Base-by-base conservation (phyloP, 2,797 vertebrate genomes). In the Schizopygopsis malacanthus region DNA sequence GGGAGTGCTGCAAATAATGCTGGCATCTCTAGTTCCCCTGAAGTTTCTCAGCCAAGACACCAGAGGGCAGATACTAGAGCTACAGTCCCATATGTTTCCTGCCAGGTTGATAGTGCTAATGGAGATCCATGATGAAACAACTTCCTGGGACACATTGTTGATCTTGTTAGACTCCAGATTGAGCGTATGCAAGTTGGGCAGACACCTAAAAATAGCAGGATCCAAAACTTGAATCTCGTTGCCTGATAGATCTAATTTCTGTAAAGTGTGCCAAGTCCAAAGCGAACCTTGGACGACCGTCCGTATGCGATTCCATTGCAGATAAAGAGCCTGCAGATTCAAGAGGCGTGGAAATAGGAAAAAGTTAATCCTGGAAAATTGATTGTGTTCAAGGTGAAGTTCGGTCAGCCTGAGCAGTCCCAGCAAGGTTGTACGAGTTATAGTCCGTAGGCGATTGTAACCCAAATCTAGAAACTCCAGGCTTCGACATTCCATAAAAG, bases 151-250 rank as follows among this genome's bases (percentile, higher is more conserved):
- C 90, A 99, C 95, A 15, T 97, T 97, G 88, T 96, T 98, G 72
- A 99, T 96, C 89, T 98, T 99, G 94, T 99, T 99, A 39, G 98
- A 99, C 93, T 99, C 97, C 86, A 99, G 93, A 88, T 98, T 98
- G 77, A 99, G 95, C 50, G 95, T 97, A 13, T 98, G 96, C 90
- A 99, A 93, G 90, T 97, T 98, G 69, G 98, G 98, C 91, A 99
- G 96, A 86, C 97, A 97, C 90, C 95, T 96, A 93, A 99, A 99
- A 63, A 98, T 97, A 16, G 95, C 95, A 0, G 98, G 96, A 77
- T 95, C 95, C 91, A 96, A 86, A 4, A 86, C 90, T 86, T 98
- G 97, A 86, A 99, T 98, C 83, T 98, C 97, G 43, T 99, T 99
- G 85, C 98, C 98, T 0, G 98, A 99, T 93, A 99, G 94, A 94